phyloP scores from a whole-genome alignment of 2,888 invertebrate species.

The Lamellibrachia columna region DNA sequence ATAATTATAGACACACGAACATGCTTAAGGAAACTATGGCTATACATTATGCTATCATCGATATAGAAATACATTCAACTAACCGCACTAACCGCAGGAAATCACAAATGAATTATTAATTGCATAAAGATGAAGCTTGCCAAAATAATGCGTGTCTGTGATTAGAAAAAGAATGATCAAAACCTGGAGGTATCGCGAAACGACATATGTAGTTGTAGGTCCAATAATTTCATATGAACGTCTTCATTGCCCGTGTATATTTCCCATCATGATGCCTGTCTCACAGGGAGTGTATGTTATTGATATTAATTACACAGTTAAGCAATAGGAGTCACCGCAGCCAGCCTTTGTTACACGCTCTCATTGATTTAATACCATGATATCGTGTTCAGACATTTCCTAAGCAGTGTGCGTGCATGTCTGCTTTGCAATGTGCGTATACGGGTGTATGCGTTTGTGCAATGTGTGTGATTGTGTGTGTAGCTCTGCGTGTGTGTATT shows the following conservation, averaged over 20 bases:
- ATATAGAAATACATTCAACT: background rate
- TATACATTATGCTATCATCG: background rate
- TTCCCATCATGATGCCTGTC: background rate
- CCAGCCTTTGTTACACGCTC: background rate
- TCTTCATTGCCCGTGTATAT: background rate
- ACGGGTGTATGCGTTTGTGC: background rate
- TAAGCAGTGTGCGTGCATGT: background rate
- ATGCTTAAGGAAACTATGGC: background rate
- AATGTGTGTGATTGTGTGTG: background rate
- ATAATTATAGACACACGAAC: background rate
- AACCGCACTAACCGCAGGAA: background rate
- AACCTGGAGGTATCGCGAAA: background rate
- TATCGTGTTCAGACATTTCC: background rate
- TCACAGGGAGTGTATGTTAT: background rate
- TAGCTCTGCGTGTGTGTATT: background rate
- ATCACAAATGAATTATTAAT: background rate
- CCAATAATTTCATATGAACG: background rate
- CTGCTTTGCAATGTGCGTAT: background rate
- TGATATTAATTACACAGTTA: slow-evolving; percentile 1
- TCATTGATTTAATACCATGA: background rate
- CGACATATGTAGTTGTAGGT: background rate
- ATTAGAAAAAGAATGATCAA: background rate
- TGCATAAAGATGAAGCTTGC: background rate
- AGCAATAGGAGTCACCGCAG: background rate
- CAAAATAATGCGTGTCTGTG: background rate